Evolutionary conservation across 2,888 invertebrate genomes (phyloP), one percentile per base, ranked within the genome.

Genomic region (Parthenolecanium corni): DNA sequence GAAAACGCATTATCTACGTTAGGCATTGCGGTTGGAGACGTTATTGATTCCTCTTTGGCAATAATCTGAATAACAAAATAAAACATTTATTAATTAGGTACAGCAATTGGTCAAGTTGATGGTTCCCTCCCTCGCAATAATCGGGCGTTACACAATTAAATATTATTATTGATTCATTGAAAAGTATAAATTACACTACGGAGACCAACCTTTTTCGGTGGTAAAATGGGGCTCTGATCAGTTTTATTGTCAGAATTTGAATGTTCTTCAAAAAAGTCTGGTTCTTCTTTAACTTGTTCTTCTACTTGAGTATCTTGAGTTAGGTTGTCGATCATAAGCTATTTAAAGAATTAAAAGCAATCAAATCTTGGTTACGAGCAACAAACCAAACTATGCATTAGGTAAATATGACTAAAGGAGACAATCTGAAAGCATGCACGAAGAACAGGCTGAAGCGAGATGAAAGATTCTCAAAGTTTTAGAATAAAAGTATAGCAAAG

Each of bases 181-280:
- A 2, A n/a, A 3, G 2, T 9, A 5, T 44, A 44, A 51, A 51
- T n/a, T n/a, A n/a, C n/a, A n/a, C n/a, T n/a, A 44, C 23, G 20
- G 5, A 21, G 5, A 62, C 62, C 18, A 52, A 62, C 62, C 62
- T 62, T 62, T 62, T 62, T 62, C 18, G 51, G 16, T n/a, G 52
- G 14, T 1, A 52, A 18, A n/a, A 52, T 21, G n/a, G 52, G 44
- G 24, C 31, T 44, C 18, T 62, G 52, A 18, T 62, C 52, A 62
- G 36, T 21, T 52, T 21, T 62, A 52, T 9, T 46, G 25, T 52
- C 52, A 14, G 31, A 9, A 18, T 65, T 65, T n/a, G 65, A 65
- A 79, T 83, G 85, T 75, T 89, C 87, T 64, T 85, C 84, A 77
- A 95, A 95, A 78, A 95, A 96, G 47, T 63, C 63, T 4, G 53